Conservation (phyloP, 2,888 invertebrate species). For the Pseudococcus viburni region DNA sequence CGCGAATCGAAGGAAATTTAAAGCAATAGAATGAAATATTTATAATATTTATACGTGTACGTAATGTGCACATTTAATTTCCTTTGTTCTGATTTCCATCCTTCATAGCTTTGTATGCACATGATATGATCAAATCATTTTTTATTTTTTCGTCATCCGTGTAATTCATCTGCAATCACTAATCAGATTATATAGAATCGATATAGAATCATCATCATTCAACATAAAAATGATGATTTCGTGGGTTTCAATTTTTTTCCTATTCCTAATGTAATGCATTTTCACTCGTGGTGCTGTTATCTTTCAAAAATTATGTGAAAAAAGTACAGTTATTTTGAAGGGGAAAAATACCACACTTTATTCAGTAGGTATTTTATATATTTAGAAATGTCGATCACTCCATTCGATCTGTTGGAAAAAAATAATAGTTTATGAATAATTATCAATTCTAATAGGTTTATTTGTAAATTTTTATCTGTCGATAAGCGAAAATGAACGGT, state of each 20-base stretch:
- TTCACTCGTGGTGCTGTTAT: neutral
- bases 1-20: neutral
- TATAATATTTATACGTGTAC: neutral
- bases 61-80: neutral
- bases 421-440: too few relatives aligned
- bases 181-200: neutral
- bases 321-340: neutral
- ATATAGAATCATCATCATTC: neutral
- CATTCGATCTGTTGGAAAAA: too few relatives aligned
- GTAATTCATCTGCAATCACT: constrained; percentile 14
- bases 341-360: too few relatives aligned
- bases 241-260: neutral
- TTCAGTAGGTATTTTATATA: too few relatives aligned
- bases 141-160: neutral
- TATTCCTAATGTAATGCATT: neutral
- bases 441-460: too few relatives aligned
- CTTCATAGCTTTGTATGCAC: too few relatives aligned
- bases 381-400: too few relatives aligned
- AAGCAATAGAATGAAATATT: neutral
- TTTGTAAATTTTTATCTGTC: too few relatives aligned
- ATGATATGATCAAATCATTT: neutral
- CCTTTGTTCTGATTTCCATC: neutral
- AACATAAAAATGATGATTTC: neutral
- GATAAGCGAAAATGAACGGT: too few relatives aligned
- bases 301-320: neutral